Evolutionary conservation across 2,888 invertebrate species (phyloP), one percentile per base, ranked within the genome.

Genomic region (Erebia epiphron): DNA sequence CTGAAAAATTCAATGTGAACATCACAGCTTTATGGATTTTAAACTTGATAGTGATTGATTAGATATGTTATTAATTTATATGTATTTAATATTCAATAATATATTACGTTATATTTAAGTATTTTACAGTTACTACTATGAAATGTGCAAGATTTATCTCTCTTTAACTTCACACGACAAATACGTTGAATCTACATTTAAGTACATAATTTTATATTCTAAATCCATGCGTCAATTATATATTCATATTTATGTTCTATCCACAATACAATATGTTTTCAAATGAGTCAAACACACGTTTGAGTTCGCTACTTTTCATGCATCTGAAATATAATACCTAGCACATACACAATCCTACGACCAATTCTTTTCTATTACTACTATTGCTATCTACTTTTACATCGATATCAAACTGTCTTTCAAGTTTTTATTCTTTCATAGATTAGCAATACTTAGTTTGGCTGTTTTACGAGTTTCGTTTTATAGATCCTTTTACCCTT

Each of bases 321-420:
- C 84, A 86, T 80, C 75, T 80, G 46, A 46, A 46, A 13, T 46
- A 46, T 46, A 73, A 78, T 81, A 82, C 86, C 87, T 87, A 88
- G 82, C 87, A 90, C 90, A 88, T 80, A 88, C 83, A 89, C 85
- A 86, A 78, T 85, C 87, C 85, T 88, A 91, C 83, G 74, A 77
- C 71, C 77, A 81, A 80, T 80, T 78, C 79, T 65, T 71, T 70
- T 84, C 88, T 89, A 90, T 83, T 64, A 73, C 89, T 90, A 90
- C 89, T 70, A 35, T 76, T 80, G 82, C 76, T 80, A 74, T 80
- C 79, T 83, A 82, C 82, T 79, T 58, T 75, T 77, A 79, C 72
- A 77, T 13, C 18, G 61, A 77, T 71, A 78, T 75, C 77, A 72
- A 73, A 80, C 79, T 78, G 80, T 74, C 75, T 77, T 77, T 75